Conservation (phyloP, 2,888 invertebrate species). For the Macrosiphum euphorbiae region DNA sequence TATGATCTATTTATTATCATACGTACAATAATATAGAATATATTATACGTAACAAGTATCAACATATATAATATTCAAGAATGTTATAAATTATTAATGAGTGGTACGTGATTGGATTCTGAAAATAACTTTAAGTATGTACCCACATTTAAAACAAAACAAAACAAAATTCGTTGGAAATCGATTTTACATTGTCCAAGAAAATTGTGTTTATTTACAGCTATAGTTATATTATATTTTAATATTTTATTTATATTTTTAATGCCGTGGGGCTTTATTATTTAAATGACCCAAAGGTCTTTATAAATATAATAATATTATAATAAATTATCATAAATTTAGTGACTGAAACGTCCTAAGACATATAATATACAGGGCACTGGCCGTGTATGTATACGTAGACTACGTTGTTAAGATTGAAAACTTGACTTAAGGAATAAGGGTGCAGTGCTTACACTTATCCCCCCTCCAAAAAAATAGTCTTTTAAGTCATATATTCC, state of each 20-base stretch:
- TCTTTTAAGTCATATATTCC: background rate
- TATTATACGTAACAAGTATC: background rate
- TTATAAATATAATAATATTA: too few species aligned
- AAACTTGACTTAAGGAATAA: background rate
- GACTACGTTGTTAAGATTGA: too few species aligned
- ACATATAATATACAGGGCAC: background rate
- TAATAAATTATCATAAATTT: background rate
- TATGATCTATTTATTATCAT: background rate
- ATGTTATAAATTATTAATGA: background rate
- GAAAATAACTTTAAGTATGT: background rate
- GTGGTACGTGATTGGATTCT: background rate
- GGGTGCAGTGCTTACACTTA: too few species aligned
- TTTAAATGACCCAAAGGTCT: too few species aligned
- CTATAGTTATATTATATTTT: too few species aligned
- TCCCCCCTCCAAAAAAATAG: background rate
- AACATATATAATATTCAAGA: background rate
- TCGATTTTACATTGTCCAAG: background rate
- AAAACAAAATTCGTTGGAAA: background rate
- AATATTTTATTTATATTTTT: too few species aligned
- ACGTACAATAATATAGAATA: background rate
- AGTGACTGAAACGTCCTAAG: background rate
- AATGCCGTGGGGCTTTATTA: too few species aligned
- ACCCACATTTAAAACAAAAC: background rate
- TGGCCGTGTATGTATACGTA: background rate
- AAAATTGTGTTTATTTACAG: background rate